A percentile compares a stretch with the other conserved stretches of the same genome.
phyloP scores from a whole-genome alignment of 1,140 invertebrate genomes.

The Drosophila prosaltans region DNA sequence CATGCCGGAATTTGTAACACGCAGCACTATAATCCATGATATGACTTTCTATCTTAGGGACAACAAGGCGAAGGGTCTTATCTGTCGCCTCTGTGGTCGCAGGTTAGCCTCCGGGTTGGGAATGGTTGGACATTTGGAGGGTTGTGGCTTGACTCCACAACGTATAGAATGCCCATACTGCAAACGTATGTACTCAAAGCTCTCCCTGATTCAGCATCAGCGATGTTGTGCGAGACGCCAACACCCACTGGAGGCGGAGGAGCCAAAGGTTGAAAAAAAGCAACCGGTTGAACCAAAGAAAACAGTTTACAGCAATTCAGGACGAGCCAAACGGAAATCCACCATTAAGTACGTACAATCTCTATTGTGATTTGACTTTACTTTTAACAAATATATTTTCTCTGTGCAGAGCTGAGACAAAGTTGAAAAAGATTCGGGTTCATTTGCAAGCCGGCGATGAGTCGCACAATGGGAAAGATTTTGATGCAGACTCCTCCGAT shows the following conservation, averaged over 20 bases:
- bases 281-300: background rate
- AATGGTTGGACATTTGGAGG: slow-evolving; percentile 62
- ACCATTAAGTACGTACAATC: slow-evolving; percentile 59
- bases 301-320: slow-evolving; percentile 57
- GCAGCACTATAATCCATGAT: slow-evolving; percentile 24
- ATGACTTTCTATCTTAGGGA: slow-evolving; percentile 46
- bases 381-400: background rate
- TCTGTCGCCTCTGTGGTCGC: slow-evolving; percentile 63
- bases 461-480: slow-evolving; percentile 30
- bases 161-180: slow-evolving; percentile 57
- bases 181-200: slow-evolving; percentile 38
- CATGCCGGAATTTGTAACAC: slow-evolving; percentile 25
- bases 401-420: slow-evolving; percentile 62
- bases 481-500: slow-evolving; percentile 61
- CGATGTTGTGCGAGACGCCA: slow-evolving; percentile 38
- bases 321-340: slow-evolving; percentile 62
- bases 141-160: slow-evolving; percentile 44
- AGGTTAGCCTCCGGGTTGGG: slow-evolving; percentile 55
- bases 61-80: slow-evolving; percentile 21
- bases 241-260: background rate
- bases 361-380: background rate
- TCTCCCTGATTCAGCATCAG: slow-evolving; percentile 30
- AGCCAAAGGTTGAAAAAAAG: background rate
- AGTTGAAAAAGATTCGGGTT: slow-evolving; percentile 58
- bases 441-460: slow-evolving; percentile 5